Percentiles rank a stretch among this genome's conserved stretches.
Evolutionary conservation across 2,797 vertebrate species (phyloP).

Genomic region (Dryobates pubescens): DNA sequence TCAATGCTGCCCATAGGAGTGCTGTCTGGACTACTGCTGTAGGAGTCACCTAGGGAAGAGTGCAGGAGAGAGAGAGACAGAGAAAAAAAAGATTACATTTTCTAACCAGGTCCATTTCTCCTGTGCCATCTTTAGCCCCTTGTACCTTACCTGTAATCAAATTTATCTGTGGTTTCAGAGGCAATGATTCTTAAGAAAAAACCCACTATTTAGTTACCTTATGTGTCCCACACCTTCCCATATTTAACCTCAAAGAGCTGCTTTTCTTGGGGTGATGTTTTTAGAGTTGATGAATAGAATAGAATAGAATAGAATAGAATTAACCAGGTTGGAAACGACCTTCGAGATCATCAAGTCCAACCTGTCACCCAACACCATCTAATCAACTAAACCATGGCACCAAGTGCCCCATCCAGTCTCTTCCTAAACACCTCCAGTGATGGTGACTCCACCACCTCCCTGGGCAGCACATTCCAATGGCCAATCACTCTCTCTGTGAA

Average conservation of each 20-base stretch:
- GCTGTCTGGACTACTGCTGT: conserved; percentile 94
- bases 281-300: not conserved
- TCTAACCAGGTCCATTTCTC: not conserved
- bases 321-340: not conserved
- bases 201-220: not conserved
- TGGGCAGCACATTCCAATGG: too few species aligned
- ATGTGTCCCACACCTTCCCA: not conserved
- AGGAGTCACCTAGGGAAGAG: conserved; percentile 87
- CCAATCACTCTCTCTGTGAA: too few species aligned
- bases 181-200: not conserved
- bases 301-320: not conserved
- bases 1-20: conserved; percentile 97
- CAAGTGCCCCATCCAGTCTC: too few species aligned
- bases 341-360: not conserved
- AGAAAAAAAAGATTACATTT: not conserved
- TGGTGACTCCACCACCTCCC: too few species aligned
- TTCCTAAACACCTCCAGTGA: too few species aligned
- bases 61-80: not conserved
- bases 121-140: not conserved
- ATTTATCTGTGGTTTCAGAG: not conserved
- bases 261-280: not conserved
- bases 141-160: not conserved
- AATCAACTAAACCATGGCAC: too few species aligned
- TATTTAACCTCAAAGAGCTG: not conserved
- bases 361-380: too few species aligned